These are phyloP conservation scores for Helogale parvula DNA, from an alignment of 2,113 vertebrate genomes.

Conservation along the genomic window DNA sequence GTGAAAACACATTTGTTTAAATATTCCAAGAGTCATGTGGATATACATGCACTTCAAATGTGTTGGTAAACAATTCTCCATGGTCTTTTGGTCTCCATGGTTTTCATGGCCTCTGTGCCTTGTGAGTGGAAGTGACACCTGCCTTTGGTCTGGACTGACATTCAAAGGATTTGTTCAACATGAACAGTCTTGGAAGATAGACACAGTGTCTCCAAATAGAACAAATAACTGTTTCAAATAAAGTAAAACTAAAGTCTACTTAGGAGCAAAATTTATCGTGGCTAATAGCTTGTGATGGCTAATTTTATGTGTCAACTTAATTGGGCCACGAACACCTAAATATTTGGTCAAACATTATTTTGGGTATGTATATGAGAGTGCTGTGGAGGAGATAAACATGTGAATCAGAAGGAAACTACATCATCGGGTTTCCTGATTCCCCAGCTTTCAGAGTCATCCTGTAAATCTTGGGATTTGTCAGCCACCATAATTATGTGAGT, in stretches of 20 bases:
- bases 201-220: neutral
- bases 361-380: neutral
- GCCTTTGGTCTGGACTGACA: neutral
- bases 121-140: neutral
- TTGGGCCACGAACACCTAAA: accelerated
- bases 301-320: neutral
- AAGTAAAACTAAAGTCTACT: neutral
- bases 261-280: neutral
- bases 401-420: neutral
- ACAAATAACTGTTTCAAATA: neutral
- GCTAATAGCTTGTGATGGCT: neutral
- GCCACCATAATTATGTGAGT: neutral
- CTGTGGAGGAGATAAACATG: neutral
- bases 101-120: neutral
- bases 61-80: neutral
- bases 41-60: neutral
- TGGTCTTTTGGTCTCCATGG: neutral
- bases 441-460: neutral
- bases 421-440: neutral
- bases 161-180: neutral
- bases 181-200: neutral
- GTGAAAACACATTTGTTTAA: neutral
- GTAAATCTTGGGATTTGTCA: neutral
- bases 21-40: neutral
- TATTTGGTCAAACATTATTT: neutral